A percentile compares a stretch with the other conserved stretches of the same genome.
Conservation (phyloP, 2,113 vertebrate species). For the Microtus ochrogaster region DNA sequence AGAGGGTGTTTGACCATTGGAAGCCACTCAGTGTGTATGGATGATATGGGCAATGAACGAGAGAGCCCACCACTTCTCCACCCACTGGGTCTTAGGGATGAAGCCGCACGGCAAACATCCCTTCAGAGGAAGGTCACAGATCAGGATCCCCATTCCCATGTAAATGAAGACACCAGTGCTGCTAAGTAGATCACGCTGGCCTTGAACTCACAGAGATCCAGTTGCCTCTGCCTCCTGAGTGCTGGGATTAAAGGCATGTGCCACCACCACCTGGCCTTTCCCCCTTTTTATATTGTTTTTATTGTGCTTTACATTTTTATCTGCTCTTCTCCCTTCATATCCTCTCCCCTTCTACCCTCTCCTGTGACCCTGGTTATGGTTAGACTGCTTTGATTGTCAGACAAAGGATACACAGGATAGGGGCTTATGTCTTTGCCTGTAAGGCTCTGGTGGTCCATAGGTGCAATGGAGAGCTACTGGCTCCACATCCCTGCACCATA, state of each 20-base stretch:
- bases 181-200: not conserved
- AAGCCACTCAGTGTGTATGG: no score
- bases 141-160: not conserved
- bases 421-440: not conserved
- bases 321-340: no score
- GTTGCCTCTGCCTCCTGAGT: no score
- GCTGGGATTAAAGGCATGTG: no score
- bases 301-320: no score
- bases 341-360: no score
- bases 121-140: not conserved
- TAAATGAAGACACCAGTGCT: not conserved
- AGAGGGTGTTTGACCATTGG: not conserved
- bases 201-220: no score
- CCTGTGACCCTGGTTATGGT: no score
- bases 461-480: no score
- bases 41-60: no score
- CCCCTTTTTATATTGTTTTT: no score
- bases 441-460: rapidly evolving
- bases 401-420: not conserved
- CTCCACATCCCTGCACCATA: not conserved
- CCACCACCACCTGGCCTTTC: no score
- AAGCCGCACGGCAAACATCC: rapidly evolving
- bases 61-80: not conserved
- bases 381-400: not conserved
- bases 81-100: not conserved